Evolutionary conservation across 2,113 vertebrate genomes (phyloP).

Genomic region (Vimba vimba): DNA sequence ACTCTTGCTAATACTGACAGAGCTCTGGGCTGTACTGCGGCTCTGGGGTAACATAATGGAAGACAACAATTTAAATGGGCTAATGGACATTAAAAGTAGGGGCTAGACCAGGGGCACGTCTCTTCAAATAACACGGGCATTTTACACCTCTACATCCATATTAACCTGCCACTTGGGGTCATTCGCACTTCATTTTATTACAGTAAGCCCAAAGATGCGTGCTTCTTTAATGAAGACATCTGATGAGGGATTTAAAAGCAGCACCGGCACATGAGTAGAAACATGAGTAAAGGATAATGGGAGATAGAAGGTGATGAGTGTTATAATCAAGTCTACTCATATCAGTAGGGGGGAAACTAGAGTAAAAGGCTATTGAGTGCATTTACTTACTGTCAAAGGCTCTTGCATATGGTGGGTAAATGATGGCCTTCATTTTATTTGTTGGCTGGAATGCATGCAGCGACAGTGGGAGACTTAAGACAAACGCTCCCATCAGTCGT

Average conservation of each 20-base stretch:
- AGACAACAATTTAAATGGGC: slow-evolving; percentile 18
- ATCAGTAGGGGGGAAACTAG: slow-evolving; percentile 51
- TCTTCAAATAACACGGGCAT: slow-evolving; percentile 26
- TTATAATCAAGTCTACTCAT: slow-evolving; percentile 57
- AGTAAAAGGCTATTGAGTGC: slow-evolving; percentile 51
- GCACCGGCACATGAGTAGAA: slow-evolving; percentile 21
- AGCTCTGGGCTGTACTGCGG: not conserved
- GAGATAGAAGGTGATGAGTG: slow-evolving; percentile 47
- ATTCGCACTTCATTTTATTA: slow-evolving; percentile 14
- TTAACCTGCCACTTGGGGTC: slow-evolving; percentile 30
- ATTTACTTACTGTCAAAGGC: slow-evolving; percentile 61
- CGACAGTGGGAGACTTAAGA: slow-evolving; percentile 8
- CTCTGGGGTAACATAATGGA: not conserved
- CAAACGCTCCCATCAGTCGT: slow-evolving; percentile 39
- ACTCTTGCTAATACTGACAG: not conserved
- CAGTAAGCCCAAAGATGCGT: not conserved
- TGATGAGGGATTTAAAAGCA: slow-evolving; percentile 16
- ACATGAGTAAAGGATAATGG: not conserved
- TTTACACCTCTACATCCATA: not conserved
- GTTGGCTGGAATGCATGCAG: not conserved
- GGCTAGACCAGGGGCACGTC: not conserved
- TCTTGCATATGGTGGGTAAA: slow-evolving; percentile 40
- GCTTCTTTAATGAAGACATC: not conserved
- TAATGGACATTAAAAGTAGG: slow-evolving; percentile 41
- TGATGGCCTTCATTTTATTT: slow-evolving; percentile 54